Evolutionary conservation across 2,888 invertebrate species (phyloP).

Genomic region (Drosophila borealis): DNA sequence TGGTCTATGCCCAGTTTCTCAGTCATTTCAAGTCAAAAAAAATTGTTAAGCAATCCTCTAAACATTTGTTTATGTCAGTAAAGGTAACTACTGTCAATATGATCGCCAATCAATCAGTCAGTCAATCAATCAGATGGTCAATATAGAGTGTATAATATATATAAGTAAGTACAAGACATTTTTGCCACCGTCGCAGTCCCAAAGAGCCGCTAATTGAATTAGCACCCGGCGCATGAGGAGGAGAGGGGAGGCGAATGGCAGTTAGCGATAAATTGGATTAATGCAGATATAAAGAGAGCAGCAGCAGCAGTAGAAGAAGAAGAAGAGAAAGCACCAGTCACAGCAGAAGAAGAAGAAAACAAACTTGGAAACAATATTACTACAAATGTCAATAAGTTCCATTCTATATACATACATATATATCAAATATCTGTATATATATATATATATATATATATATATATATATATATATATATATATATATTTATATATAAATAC

Average conservation of each 20-base stretch:
- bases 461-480: too few species aligned
- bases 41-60: too few species aligned
- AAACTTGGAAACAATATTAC: too few species aligned
- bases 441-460: too few species aligned
- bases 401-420: too few species aligned
- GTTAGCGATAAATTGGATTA: conserved; percentile 67
- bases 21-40: too few species aligned
- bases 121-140: not conserved
- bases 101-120: conserved; percentile 3
- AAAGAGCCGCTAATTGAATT: conserved; percentile 66
- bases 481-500: too few species aligned
- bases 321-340: not conserved
- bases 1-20: too few species aligned
- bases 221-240: conserved; percentile 33
- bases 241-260: conserved; percentile 18
- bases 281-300: conserved; percentile 48
- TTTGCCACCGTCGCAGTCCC: conserved; percentile 12
- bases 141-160: not conserved
- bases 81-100: too few species aligned
- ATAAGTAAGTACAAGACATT: conserved; percentile 17
- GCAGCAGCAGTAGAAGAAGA: conserved; percentile 3
- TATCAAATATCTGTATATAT: too few species aligned
- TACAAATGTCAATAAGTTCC: conserved; percentile 27
- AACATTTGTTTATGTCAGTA: too few species aligned
- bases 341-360: conserved; percentile 31